These are phyloP conservation scores for Drosophila mettleri DNA, from an alignment of 2,888 invertebrate species.

Conservation along the genomic window DNA sequence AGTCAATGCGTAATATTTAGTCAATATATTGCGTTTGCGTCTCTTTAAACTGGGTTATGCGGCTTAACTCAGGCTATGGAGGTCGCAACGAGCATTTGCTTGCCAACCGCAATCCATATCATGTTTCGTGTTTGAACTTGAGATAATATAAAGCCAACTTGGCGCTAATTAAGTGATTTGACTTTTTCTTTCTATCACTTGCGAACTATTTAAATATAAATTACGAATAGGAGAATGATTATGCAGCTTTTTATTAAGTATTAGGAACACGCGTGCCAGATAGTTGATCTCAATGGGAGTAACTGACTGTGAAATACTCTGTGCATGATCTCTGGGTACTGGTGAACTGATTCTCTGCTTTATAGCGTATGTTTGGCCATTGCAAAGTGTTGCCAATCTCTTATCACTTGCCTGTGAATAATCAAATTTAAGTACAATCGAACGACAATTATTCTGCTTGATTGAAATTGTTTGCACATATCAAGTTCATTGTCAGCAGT, in stretches of 20 bases:
- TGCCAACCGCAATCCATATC: slow-evolving; percentile 34
- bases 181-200: slow-evolving; percentile 4
- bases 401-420: slow-evolving; percentile 27
- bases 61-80: slow-evolving; percentile 66
- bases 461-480: not conserved
- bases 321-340: not conserved
- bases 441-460: not conserved
- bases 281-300: not conserved
- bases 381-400: not conserved
- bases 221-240: not conserved
- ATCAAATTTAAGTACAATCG: slow-evolving; percentile 4
- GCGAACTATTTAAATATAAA: slow-evolving; percentile 1
- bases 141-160: slow-evolving; percentile 33
- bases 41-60: slow-evolving; percentile 56
- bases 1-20: slow-evolving; percentile 23
- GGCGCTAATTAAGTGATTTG: not conserved
- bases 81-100: slow-evolving; percentile 34
- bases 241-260: not conserved
- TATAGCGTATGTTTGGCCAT: not conserved
- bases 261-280: not conserved
- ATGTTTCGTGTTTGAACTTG: slow-evolving; percentile 47
- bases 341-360: too few species aligned
- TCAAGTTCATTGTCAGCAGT: slow-evolving; percentile 34
- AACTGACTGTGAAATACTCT: not conserved
- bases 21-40: slow-evolving; percentile 9